phyloP scores from a whole-genome alignment of 2,888 invertebrate genomes.

The Drosophila imparisetae region DNA sequence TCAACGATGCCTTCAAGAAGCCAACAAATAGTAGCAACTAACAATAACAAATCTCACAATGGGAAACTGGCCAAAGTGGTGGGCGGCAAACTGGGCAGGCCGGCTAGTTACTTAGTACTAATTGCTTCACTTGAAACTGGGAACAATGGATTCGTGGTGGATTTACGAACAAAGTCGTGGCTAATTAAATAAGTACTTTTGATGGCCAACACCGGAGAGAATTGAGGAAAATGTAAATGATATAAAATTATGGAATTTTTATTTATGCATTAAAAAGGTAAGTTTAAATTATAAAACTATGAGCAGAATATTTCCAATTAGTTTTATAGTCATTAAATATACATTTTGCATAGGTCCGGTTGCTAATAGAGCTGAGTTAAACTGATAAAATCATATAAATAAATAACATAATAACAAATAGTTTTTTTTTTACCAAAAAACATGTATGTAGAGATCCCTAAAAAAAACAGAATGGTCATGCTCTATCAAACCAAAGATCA shows the following conservation, averaged over 20 bases:
- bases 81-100: conserved; percentile 9
- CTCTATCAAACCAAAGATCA: neutral
- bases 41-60: conserved; percentile 30
- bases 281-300: conserved; percentile 8
- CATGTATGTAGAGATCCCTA: neutral
- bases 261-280: conserved; percentile 1
- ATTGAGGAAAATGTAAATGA: conserved; percentile 19
- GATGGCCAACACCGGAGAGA: conserved; percentile 27
- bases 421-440: neutral
- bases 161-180: conserved; percentile 28
- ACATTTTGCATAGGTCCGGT: conserved; percentile 2
- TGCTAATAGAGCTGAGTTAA: neutral
- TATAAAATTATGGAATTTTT: conserved; percentile 12
- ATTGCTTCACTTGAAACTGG: conserved; percentile 56
- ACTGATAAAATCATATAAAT: neutral
- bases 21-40: conserved; percentile 14
- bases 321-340: neutral
- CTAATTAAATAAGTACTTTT: conserved; percentile 40
- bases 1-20: conserved; percentile 25
- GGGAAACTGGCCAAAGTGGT: conserved; percentile 45
- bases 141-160: conserved; percentile 52
- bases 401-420: neutral
- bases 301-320: neutral
- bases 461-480: neutral
- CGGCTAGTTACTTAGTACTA: conserved; percentile 19